Conservation (phyloP, 2,797 vertebrate species). For the Todus mexicanus region DNA sequence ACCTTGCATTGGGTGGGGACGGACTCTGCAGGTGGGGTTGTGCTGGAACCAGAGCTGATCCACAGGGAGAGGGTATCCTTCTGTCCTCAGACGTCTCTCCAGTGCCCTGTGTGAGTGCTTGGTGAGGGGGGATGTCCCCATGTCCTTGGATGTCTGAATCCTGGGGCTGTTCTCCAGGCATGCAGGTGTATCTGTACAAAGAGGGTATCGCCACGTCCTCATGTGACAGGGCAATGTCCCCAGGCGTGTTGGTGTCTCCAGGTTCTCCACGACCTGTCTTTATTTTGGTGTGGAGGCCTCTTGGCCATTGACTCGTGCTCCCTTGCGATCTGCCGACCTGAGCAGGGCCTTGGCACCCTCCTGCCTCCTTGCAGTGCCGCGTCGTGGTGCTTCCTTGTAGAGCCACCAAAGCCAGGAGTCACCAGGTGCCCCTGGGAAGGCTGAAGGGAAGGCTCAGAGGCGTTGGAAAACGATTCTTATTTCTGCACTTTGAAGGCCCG, state of each 20-base stretch:
- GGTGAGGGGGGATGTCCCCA: not conserved
- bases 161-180: not conserved
- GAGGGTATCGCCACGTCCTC: accelerated
- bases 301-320: accelerated
- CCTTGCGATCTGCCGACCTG: accelerated
- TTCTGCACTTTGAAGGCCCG: not conserved
- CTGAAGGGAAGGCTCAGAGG: not conserved
- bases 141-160: not conserved
- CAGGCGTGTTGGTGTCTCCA: accelerated
- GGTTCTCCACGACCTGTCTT: too few relatives aligned
- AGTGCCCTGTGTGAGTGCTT: accelerated
- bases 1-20: accelerated
- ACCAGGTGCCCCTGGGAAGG: not conserved
- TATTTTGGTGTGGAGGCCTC: not conserved
- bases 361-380: not conserved
- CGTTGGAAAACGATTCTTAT: not conserved
- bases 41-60: accelerated
- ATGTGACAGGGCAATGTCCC: accelerated
- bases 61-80: not conserved
- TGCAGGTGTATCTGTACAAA: accelerated
- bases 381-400: not conserved
- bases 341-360: not conserved
- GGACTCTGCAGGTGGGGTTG: accelerated
- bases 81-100: not conserved
- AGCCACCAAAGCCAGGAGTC: not conserved